phyloP scores from a whole-genome alignment of 2,113 vertebrate genomes.

The Periophthalmodon schlosseri region DNA sequence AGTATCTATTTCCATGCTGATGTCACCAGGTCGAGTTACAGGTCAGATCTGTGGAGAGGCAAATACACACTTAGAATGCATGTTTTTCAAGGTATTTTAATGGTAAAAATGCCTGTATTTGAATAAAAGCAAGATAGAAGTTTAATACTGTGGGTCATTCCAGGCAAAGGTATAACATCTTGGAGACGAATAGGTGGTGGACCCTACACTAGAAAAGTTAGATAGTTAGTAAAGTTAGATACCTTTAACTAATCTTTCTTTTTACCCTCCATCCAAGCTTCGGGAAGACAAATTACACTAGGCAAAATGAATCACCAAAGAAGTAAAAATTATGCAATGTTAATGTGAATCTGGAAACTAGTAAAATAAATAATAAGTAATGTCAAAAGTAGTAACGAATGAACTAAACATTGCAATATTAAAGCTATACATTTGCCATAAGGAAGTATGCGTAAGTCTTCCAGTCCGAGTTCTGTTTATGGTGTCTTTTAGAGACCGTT shows the following conservation, averaged over 20 bases:
- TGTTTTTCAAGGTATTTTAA: too few relatives aligned
- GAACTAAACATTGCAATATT: not conserved
- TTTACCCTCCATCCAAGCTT: not conserved
- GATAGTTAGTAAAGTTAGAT: too few relatives aligned
- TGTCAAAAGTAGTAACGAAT: not conserved
- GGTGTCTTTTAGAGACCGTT: not conserved
- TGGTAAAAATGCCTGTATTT: not conserved
- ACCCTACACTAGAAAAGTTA: too few relatives aligned
- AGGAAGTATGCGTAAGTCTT: not conserved
- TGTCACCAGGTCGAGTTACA: too few relatives aligned
- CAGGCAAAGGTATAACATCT: too few relatives aligned
- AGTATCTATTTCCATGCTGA: too few relatives aligned
- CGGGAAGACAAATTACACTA: slow-evolving; percentile 6
- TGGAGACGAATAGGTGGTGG: too few relatives aligned
- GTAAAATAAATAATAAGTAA: not conserved
- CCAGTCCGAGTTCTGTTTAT: too few relatives aligned
- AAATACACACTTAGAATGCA: too few relatives aligned
- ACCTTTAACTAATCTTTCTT: slow-evolving; percentile 18
- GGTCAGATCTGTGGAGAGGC: too few relatives aligned
- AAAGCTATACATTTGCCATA: not conserved
- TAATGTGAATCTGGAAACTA: not conserved
- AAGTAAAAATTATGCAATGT: slow-evolving; percentile 1
- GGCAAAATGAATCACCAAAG: slow-evolving; percentile 24
- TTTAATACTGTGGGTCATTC: too few relatives aligned
- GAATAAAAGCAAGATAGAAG: slow-evolving; percentile 17